A percentile compares a stretch with the other conserved stretches of the same genome.
phyloP scores from a whole-genome alignment of 2,113 vertebrate species.

The Calypte anna region DNA sequence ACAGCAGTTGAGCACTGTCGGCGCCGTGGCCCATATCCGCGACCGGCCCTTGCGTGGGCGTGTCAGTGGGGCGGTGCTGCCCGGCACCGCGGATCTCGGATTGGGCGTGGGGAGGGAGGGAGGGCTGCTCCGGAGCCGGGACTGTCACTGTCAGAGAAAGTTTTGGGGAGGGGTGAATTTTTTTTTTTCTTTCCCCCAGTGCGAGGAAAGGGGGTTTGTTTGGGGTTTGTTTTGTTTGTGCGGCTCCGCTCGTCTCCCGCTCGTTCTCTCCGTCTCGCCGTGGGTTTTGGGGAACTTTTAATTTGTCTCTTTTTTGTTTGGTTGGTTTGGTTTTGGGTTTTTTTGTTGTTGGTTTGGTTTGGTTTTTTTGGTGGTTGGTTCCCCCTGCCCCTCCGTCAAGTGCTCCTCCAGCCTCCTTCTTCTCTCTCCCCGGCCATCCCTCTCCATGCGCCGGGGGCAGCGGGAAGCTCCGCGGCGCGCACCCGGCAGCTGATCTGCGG shows the following conservation, averaged over 20 bases:
- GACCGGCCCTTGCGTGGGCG: neutral
- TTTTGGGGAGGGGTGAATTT: constrained; percentile 48
- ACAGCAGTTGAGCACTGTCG: neutral
- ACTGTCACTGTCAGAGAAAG: constrained; percentile 31
- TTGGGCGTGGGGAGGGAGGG: constrained; percentile 12
- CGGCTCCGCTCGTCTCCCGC: neutral
- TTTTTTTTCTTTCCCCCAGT: neutral
- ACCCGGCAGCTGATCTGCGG: constrained; percentile 19
- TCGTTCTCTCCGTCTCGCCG: neutral
- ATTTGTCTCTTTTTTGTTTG: neutral
- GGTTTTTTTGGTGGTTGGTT: neutral
- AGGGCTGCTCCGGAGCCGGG: neutral
- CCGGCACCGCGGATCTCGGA: neutral
- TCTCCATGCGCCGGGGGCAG: constrained; percentile 25
- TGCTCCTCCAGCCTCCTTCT: neutral
- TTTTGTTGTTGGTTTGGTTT: too few species aligned
- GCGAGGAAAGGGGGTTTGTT: constrained; percentile 35
- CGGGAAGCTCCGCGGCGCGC: constrained; percentile 8
- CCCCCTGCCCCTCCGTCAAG: neutral
- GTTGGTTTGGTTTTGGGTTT: too few species aligned
- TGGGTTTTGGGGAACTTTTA: neutral
- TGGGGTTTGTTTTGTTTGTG: constrained; percentile 58
- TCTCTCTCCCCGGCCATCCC: neutral
- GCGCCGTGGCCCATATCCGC: neutral
- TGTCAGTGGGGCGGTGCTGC: constrained; percentile 1